Percentiles rank a stretch among this genome's conserved stretches.
phyloP scores from a whole-genome alignment of 2,888 invertebrate genomes.

The Temnothorax ravouxi region DNA sequence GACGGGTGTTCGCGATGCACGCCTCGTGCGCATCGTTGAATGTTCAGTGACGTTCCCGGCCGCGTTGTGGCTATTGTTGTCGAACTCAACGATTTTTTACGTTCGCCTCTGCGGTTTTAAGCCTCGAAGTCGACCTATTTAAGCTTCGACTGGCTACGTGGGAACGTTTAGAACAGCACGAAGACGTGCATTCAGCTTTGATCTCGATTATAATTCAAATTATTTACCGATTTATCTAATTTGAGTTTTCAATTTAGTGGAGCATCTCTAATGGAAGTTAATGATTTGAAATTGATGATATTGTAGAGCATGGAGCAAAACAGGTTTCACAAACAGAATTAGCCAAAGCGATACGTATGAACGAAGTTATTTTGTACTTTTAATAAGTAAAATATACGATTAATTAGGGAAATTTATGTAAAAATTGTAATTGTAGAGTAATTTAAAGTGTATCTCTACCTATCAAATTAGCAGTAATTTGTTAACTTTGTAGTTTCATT shows the following conservation, averaged over 20 bases:
- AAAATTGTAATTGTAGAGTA: neutral
- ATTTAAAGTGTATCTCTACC: neutral
- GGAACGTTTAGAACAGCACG: neutral
- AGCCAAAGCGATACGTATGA: neutral
- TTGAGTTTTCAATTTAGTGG: neutral
- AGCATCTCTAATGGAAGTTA: neutral
- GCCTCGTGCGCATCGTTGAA: constrained; percentile 43
- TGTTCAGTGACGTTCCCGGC: constrained; percentile 25
- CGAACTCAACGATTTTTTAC: constrained; percentile 42
- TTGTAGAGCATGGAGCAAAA: neutral
- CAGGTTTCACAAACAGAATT: neutral
- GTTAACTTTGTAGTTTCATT: neutral
- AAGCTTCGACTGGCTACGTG: neutral
- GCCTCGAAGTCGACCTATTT: constrained; percentile 7
- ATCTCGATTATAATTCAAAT: neutral
- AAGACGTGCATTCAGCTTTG: neutral
- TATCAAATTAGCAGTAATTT: neutral
- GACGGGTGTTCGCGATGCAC: constrained; percentile 31
- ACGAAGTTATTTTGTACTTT: constrained; percentile 17
- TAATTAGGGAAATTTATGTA: constrained; percentile 15
- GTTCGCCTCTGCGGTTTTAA: constrained; percentile 10
- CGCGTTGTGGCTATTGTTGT: constrained; percentile 39
- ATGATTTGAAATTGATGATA: neutral
- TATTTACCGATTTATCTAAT: neutral
- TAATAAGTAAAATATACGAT: neutral